Evolutionary conservation across 2,113 vertebrate genomes (phyloP).

Genomic region (Carassius carassius): DNA sequence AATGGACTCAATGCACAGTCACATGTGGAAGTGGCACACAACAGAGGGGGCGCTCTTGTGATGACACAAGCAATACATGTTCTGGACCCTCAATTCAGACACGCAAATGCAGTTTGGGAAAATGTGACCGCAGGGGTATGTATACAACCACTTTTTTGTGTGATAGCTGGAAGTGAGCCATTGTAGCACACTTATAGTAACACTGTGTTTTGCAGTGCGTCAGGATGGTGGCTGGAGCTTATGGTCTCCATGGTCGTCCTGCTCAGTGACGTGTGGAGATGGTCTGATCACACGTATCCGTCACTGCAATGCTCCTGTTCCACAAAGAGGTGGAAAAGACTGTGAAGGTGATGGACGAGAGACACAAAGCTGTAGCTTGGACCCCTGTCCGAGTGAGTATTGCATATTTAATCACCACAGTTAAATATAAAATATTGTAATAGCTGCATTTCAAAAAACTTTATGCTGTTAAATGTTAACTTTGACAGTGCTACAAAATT

Average conservation of each 20-base stretch:
- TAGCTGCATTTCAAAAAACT: neutral
- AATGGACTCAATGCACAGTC: conserved; percentile 92
- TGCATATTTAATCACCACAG: neutral
- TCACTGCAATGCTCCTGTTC: conserved; percentile 89
- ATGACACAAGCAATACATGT: conserved; percentile 85
- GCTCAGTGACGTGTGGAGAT: conserved; percentile 87
- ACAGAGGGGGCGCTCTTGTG: conserved; percentile 91
- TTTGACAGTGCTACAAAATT: neutral
- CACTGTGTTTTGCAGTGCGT: conserved; percentile 73
- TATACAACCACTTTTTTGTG: conserved; percentile 33
- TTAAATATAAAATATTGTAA: neutral
- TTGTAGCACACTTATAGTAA: neutral
- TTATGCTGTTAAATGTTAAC: neutral
- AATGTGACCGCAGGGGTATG: conserved; percentile 89
- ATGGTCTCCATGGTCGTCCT: conserved; percentile 97
- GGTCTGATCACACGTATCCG: conserved; percentile 89
- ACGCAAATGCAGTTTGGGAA: conserved; percentile 85
- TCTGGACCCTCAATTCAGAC: conserved; percentile 90
- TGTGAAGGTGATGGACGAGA: conserved; percentile 83
- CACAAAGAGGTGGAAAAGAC: conserved; percentile 84
- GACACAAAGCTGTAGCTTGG: conserved; percentile 79
- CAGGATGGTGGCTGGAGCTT: conserved; percentile 91
- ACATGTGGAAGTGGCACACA: conserved; percentile 92
- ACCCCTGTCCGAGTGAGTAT: conserved; percentile 84
- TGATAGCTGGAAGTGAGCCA: too few species aligned